These are phyloP conservation scores for Dinothrombium tinctorium DNA, from an alignment of 1,140 invertebrate genomes.

Conservation along the genomic window DNA sequence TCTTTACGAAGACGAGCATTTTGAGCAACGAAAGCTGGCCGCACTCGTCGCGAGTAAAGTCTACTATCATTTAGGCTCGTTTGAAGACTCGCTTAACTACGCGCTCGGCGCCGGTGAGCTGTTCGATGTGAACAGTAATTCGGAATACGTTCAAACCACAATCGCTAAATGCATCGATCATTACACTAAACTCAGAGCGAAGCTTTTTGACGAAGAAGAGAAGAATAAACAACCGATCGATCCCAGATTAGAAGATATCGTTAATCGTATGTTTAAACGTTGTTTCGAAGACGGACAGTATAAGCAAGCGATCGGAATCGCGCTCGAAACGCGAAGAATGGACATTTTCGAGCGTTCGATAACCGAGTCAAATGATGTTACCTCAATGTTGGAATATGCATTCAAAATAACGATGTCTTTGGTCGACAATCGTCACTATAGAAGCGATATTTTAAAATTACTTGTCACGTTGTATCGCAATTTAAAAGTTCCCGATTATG, in stretches of 20 bases:
- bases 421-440: slow-evolving; percentile 72
- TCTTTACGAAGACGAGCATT: slow-evolving; percentile 70
- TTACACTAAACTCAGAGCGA: slow-evolving; percentile 63
- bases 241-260: slow-evolving; percentile 66
- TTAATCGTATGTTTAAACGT: slow-evolving; percentile 86
- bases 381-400: slow-evolving; percentile 74
- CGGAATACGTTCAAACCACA: slow-evolving; percentile 89
- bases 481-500: slow-evolving; percentile 67
- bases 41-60: slow-evolving; percentile 95
- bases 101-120: slow-evolving; percentile 73
- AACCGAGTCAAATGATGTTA: slow-evolving; percentile 66
- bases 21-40: slow-evolving; percentile 64
- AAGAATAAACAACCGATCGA: slow-evolving; percentile 45
- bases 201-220: slow-evolving; percentile 30
- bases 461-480: slow-evolving; percentile 72
- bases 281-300: slow-evolving; percentile 83
- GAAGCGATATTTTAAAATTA: slow-evolving; percentile 61
- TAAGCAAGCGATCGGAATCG: slow-evolving; percentile 75
- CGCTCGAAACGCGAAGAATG: slow-evolving; percentile 81
- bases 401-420: slow-evolving; percentile 87
- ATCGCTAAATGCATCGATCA: slow-evolving; percentile 87
- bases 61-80: slow-evolving; percentile 88
- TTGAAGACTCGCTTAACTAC: slow-evolving; percentile 81
- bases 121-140: slow-evolving; percentile 74
- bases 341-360: slow-evolving; percentile 82